Evolutionary conservation across 1,140 invertebrate species (phyloP).

Genomic region (Listronotus oregonensis): DNA sequence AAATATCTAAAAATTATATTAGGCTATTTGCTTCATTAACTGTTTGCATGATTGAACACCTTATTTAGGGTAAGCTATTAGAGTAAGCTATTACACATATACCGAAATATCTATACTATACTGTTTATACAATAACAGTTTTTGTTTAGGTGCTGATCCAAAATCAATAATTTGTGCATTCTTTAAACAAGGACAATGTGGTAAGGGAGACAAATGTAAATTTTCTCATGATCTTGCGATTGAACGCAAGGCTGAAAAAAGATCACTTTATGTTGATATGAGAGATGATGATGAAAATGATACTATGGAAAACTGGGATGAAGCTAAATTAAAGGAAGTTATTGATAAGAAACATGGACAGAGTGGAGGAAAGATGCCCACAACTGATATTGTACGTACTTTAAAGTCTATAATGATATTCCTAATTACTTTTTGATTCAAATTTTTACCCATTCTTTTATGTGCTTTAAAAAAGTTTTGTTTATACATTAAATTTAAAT

Average conservation of each 20-base stretch:
- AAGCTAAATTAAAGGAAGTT: slow-evolving; percentile 92
- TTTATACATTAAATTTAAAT: too few species aligned
- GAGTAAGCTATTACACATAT: too few species aligned
- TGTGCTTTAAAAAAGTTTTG: too few species aligned
- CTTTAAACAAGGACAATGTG: slow-evolving; percentile 96
- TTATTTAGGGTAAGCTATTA: too few species aligned
- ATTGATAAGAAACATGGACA: slow-evolving; percentile 94
- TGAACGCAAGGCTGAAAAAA: slow-evolving; percentile 94
- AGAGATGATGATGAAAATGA: slow-evolving; percentile 76
- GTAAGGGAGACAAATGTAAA: slow-evolving; percentile 97
- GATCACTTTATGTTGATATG: slow-evolving; percentile 93
- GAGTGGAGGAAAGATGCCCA: slow-evolving; percentile 70
- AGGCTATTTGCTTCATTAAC: too few species aligned
- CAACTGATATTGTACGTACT: slow-evolving; percentile 85
- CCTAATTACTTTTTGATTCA: too few species aligned
- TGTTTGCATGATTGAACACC: too few species aligned
- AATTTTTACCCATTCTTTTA: too few species aligned
- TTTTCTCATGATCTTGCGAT: slow-evolving; percentile 96
- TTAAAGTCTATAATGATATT: too few species aligned
- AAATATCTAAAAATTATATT: neutral
- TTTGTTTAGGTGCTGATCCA: slow-evolving; percentile 93
- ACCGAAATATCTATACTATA: too few species aligned
- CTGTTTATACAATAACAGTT: too few species aligned
- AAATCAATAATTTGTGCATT: slow-evolving; percentile 98
- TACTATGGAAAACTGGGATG: slow-evolving; percentile 97